These are phyloP conservation scores for Bombycilla garrulus DNA, from an alignment of 2,113 vertebrate genomes.

Conservation along the genomic window DNA sequence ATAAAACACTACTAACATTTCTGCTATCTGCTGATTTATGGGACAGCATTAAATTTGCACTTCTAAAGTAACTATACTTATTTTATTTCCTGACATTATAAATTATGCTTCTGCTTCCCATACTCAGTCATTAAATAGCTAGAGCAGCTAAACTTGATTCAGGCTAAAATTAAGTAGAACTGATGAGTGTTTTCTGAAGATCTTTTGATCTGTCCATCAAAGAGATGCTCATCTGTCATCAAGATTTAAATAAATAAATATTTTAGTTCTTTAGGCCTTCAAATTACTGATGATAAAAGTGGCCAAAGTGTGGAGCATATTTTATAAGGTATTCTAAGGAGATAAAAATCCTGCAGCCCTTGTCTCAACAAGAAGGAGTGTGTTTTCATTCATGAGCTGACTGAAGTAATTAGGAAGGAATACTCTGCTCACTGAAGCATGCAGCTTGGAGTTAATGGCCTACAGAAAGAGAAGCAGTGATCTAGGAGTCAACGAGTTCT, in stretches of 20 bases:
- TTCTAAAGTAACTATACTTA: background rate
- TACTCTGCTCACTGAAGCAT: background rate
- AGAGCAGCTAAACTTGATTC: background rate
- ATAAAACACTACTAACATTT: background rate
- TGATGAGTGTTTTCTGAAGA: background rate
- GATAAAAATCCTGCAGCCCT: background rate
- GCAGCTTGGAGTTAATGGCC: background rate
- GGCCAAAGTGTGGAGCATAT: background rate
- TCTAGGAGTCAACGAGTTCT: background rate
- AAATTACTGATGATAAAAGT: background rate
- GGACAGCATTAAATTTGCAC: background rate
- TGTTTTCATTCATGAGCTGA: background rate
- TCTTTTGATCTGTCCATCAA: background rate
- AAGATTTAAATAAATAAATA: background rate
- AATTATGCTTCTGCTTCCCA: background rate
- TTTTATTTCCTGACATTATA: background rate
- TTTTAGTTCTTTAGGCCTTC: background rate
- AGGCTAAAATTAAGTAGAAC: background rate
- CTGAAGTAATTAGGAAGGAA: slow-evolving; percentile 4
- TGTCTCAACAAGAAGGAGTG: background rate
- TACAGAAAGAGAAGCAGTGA: background rate
- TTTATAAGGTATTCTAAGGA: background rate
- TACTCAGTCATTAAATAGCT: background rate
- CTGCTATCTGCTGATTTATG: background rate
- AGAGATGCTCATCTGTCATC: background rate